Percentiles rank a stretch among this genome's conserved stretches.
These are phyloP conservation scores for Caranx melampygus DNA, from an alignment of 2,113 vertebrate species.

Conservation along the genomic window DNA sequence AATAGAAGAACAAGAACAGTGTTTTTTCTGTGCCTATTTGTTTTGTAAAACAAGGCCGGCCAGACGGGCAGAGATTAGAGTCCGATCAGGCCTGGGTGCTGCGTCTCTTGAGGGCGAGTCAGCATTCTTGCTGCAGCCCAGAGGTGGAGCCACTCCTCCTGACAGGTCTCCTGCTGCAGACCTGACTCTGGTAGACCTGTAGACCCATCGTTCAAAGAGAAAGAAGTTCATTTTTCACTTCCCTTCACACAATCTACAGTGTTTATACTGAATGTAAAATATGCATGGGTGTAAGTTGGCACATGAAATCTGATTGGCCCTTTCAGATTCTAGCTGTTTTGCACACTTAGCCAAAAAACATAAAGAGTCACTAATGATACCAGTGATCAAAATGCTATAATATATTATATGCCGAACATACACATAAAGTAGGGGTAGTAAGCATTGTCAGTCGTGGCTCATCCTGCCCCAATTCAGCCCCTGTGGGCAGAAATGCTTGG, in stretches of 20 bases:
- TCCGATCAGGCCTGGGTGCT: constrained; percentile 39
- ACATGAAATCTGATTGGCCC: constrained; percentile 6
- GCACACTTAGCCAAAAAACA: background rate
- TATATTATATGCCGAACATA: background rate
- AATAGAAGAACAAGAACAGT: constrained; percentile 49
- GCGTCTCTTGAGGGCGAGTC: constrained; percentile 44
- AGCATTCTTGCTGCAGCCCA: constrained; percentile 27
- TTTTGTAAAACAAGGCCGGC: constrained; percentile 40
- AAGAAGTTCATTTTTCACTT: background rate
- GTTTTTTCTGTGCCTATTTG: constrained; percentile 50
- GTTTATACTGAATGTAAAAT: background rate
- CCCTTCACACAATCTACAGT: background rate
- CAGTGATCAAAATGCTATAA: background rate
- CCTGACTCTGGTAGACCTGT: background rate
- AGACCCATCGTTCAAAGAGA: background rate
- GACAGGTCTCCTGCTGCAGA: constrained; percentile 5
- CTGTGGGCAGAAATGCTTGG: constrained; percentile 29
- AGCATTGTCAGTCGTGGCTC: constrained; percentile 8
- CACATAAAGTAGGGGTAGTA: background rate
- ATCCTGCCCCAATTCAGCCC: background rate
- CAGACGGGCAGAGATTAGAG: constrained; percentile 56
- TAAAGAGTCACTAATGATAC: background rate
- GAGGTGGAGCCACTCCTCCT: constrained; percentile 17
- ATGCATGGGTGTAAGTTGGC: background rate
- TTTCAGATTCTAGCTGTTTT: background rate